These are phyloP conservation scores for Drosophila sproati DNA, from an alignment of 1,140 invertebrate species.

Conservation along the genomic window DNA sequence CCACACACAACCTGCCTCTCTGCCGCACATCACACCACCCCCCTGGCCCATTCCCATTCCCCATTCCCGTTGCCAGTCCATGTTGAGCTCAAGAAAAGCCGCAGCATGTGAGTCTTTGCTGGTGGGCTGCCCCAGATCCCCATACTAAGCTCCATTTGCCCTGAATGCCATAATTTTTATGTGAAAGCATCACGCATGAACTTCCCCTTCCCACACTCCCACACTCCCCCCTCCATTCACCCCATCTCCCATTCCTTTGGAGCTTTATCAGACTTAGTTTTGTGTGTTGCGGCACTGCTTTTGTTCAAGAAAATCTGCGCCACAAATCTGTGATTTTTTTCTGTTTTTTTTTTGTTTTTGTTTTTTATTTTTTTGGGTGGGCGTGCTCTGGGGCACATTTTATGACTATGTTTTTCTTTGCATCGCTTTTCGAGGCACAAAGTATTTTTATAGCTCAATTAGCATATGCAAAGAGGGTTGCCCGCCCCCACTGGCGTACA, in stretches of 20 bases:
- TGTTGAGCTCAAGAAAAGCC: slow-evolving; percentile 34
- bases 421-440: slow-evolving; percentile 51
- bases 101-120: slow-evolving; percentile 53
- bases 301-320: slow-evolving; percentile 61
- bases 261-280: slow-evolving; percentile 73
- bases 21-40: background rate
- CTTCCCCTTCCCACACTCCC: slow-evolving; percentile 3
- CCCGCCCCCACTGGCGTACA: slow-evolving; percentile 1
- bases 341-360: background rate
- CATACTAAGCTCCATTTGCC: slow-evolving; percentile 76
- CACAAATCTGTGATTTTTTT: slow-evolving; percentile 43
- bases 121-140: slow-evolving; percentile 31
- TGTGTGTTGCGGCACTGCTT: slow-evolving; percentile 36
- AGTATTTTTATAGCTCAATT: slow-evolving; percentile 82
- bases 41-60: background rate
- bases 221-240: background rate
- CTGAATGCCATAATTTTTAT: slow-evolving; percentile 82
- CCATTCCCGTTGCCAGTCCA: too few relatives aligned
- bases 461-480: slow-evolving; percentile 65
- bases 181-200: slow-evolving; percentile 81
- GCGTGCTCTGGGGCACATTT: slow-evolving; percentile 38
- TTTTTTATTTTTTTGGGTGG: background rate
- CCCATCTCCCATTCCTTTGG: background rate
- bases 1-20: slow-evolving; percentile 36
- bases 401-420: slow-evolving; percentile 69